These are phyloP conservation scores for Xiphophorus couchianus DNA, from an alignment of 2,113 vertebrate species.

Conservation along the genomic window DNA sequence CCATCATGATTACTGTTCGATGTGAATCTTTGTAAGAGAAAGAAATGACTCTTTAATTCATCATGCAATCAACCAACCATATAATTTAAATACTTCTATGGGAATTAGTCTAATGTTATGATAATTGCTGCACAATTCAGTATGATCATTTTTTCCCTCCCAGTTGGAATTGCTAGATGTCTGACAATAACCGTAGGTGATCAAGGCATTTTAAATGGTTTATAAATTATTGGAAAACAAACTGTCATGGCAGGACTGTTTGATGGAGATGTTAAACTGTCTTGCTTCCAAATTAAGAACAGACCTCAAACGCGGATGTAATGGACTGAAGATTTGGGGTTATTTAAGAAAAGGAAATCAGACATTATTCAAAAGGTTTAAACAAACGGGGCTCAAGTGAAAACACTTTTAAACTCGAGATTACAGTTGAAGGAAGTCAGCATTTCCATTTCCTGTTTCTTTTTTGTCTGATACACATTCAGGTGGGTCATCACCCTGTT, in stretches of 20 bases:
- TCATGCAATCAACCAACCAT: slow-evolving; percentile 85
- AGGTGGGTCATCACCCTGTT: slow-evolving; percentile 79
- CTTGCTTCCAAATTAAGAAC: slow-evolving; percentile 53
- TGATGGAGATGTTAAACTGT: slow-evolving; percentile 35
- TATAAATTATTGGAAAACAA: slow-evolving; percentile 73
- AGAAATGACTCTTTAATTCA: slow-evolving; percentile 81
- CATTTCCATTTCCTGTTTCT: slow-evolving; percentile 85
- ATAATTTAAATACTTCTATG: slow-evolving; percentile 85
- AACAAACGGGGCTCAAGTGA: slow-evolving; percentile 4
- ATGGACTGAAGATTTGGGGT: slow-evolving; percentile 17
- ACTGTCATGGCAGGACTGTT: slow-evolving; percentile 27
- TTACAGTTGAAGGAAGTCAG: slow-evolving; percentile 74
- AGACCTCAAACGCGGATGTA: slow-evolving; percentile 27
- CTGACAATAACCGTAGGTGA: slow-evolving; percentile 72
- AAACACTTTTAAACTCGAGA: slow-evolving; percentile 68
- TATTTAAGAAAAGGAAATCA: slow-evolving; percentile 5
- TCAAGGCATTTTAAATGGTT: slow-evolving; percentile 77
- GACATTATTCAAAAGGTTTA: slow-evolving; percentile 5
- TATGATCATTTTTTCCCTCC: slow-evolving; percentile 74
- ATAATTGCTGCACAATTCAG: slow-evolving; percentile 82
- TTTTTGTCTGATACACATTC: slow-evolving; percentile 85
- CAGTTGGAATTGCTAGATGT: slow-evolving; percentile 71
- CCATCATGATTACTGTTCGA: slow-evolving; percentile 72
- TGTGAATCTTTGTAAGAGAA: slow-evolving; percentile 61
- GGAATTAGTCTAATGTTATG: slow-evolving; percentile 84